These are phyloP conservation scores for Melanerpes formicivorus DNA, from an alignment of 2,113 vertebrate genomes.

Conservation along the genomic window DNA sequence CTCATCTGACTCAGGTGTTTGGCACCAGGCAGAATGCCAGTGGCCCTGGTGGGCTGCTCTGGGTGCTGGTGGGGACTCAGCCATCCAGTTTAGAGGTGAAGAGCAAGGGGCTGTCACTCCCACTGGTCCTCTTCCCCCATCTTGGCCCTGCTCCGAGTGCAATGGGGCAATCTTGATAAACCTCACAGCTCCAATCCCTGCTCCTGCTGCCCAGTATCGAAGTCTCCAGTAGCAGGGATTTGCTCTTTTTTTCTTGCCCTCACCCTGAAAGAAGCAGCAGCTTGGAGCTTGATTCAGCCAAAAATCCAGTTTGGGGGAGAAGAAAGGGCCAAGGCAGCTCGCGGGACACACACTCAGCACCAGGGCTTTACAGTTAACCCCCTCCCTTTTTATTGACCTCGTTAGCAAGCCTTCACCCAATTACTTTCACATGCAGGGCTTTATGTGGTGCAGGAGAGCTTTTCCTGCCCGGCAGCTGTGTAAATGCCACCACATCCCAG, in stretches of 20 bases:
- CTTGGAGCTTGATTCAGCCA: neutral
- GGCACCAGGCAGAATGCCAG: neutral
- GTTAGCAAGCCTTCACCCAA: neutral
- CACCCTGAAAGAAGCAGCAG: neutral
- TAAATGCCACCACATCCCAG: neutral
- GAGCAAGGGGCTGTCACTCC: neutral
- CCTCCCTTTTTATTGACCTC: neutral
- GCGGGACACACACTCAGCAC: accelerated
- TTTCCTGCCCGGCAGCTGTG: conserved; percentile 36
- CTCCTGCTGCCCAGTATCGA: neutral
- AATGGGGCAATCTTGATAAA: neutral
- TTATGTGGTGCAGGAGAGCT: neutral
- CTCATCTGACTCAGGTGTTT: accelerated
- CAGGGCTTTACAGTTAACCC: neutral
- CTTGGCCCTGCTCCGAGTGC: neutral
- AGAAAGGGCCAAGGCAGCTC: accelerated
- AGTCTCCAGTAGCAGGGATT: accelerated
- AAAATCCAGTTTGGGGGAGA: accelerated
- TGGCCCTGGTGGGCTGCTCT: accelerated
- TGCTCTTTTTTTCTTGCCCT: neutral
- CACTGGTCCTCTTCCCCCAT: accelerated
- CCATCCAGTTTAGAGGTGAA: too few species aligned
- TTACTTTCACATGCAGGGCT: neutral
- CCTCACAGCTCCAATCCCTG: neutral
- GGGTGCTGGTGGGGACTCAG: accelerated